A percentile compares a stretch with the other conserved stretches of the same genome.
phyloP scores from a whole-genome alignment of 2,888 invertebrate genomes.

The Meta bourneti region DNA sequence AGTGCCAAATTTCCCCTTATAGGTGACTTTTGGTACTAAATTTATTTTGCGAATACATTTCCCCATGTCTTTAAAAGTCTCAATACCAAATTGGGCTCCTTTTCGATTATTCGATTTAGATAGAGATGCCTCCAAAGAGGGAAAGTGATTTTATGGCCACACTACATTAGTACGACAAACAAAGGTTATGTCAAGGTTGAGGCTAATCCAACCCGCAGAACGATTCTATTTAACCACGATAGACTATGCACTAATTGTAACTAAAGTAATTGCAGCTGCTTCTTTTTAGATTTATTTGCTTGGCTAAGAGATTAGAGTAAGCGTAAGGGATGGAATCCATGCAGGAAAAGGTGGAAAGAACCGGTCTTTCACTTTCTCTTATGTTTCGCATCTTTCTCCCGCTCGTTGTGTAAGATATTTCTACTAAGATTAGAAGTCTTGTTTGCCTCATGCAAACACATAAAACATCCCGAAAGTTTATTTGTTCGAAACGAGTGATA shows the following conservation, averaged over 20 bases:
- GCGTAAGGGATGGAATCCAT: neutral
- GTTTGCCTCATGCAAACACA: neutral
- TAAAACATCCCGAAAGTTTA: slow-evolving; percentile 1
- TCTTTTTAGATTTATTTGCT: neutral
- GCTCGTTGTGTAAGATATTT: neutral
- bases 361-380: neutral
- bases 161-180: too few species aligned
- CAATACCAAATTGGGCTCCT: too few species aligned
- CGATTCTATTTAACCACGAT: too few species aligned
- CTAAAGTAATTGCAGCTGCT: neutral
- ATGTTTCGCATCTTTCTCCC: neutral
- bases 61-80: too few species aligned
- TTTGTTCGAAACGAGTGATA: neutral
- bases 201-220: too few species aligned
- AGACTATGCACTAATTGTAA: neutral
- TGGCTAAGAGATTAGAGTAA: neutral
- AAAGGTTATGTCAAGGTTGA: too few species aligned
- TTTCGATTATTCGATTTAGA: too few species aligned
- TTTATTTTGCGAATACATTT: too few species aligned
- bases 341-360: neutral
- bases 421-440: neutral
- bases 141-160: too few species aligned
- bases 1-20: too few species aligned
- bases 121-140: too few species aligned
- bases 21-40: too few species aligned